These are phyloP conservation scores for Drosophila incognita DNA, from an alignment of 2,888 invertebrate species.

Conservation along the genomic window DNA sequence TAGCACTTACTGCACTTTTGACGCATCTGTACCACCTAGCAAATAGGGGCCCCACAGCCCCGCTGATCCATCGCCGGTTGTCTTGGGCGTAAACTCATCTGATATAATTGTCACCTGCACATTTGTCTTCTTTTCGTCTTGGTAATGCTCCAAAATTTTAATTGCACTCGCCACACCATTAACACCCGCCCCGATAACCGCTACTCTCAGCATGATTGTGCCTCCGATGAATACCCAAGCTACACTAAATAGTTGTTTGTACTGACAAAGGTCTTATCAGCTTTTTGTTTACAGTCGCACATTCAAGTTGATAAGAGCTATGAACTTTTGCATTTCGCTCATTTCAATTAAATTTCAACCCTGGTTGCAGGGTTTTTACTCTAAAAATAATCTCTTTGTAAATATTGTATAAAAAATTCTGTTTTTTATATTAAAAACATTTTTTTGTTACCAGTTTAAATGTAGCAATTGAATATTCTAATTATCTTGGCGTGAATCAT, in stretches of 20 bases:
- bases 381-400: background rate
- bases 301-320: conserved; percentile 11
- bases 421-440: background rate
- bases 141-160: conserved; percentile 87
- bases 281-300: background rate
- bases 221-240: conserved; percentile 6
- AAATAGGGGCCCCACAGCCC: conserved; percentile 91
- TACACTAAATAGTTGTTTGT: conserved; percentile 13
- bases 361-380: background rate
- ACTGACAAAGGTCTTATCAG: conserved; percentile 31
- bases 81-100: conserved; percentile 89
- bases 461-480: background rate
- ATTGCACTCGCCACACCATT: conserved; percentile 90
- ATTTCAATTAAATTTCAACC: background rate
- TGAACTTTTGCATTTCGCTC: background rate
- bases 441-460: background rate
- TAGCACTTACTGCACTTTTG: conserved; percentile 86
- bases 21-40: conserved; percentile 86
- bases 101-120: conserved; percentile 88
- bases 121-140: conserved; percentile 81
- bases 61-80: conserved; percentile 92
- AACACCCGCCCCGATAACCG: conserved; percentile 91
- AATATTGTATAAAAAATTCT: no score
- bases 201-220: conserved; percentile 61
- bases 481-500: background rate